Base-by-base conservation (phyloP, 2,797 vertebrate genomes). In the Cirrhinus mrigala region DNA sequence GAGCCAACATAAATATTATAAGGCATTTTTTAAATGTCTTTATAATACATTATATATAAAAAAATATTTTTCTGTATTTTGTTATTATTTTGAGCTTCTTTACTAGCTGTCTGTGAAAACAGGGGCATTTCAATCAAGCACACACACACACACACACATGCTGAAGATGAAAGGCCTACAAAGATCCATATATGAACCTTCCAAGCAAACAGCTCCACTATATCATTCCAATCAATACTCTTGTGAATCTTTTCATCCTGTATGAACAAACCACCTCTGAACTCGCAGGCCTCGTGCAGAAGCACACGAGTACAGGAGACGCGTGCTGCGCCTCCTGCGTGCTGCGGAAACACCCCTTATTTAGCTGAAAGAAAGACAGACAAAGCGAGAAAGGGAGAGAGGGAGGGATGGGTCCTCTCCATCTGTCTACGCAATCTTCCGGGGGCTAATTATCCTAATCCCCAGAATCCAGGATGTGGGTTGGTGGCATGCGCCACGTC, bases 371-470 rank as follows among this genome's bases (percentile, higher is more conserved):
- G 79, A 85, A 74, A 66, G 27, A 70, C 78, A 77, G 78, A 77
- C 70, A 78, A 82, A 64, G 62, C 52, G 48, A 56, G n/a, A 66
- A 29, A 69, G 46, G 20, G 48, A 81, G 79, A n/a, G 44, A 77
- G 73, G 24, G 78, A 78, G 81, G 79, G 84, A 79, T 71, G 82
- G 74, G 75, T 73, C 94, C 91, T 92, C 93, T 94, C 95, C 95
- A 96, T 96, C 95, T 95, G 95, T 94, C 92, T 91, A 82, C 87
- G 90, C 90, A 91, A 91, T 95, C 95, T 95, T 94, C 92, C 93
- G 94, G 93, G 94, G 95, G 94, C 95, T 96, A 95, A 96, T 96
- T 96, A 96, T 95, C 93, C 92, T 94, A 95, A 96, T 95, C 94
- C 95, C 92, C 90, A 87, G 93, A 94, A 95, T 95, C 91, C 93